Base-by-base conservation (phyloP, 2,797 vertebrate species). In the Gallirallus australis region DNA sequence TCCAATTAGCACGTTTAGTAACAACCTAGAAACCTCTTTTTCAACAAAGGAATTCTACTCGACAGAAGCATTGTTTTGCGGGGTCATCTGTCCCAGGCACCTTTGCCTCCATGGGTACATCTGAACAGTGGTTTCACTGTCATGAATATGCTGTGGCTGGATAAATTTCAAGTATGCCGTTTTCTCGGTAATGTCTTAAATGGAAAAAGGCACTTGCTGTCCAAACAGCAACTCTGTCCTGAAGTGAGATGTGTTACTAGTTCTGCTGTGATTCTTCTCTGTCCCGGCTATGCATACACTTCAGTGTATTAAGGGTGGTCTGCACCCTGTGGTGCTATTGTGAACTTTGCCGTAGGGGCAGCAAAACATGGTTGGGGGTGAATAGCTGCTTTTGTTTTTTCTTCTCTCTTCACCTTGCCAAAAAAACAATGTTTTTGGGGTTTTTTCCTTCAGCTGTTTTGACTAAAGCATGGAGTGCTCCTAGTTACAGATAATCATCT, bases 161-260 rank as follows among this genome's bases (percentile, higher is more conserved):
- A 14, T 28, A 23, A 47, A 53, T 40, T 70, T 68, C 48, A 53
- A 39, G 52, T 21, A 57, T 28, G 92, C 92, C 92, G 27, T 92
- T 96, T 97, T 91, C 94, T 93, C 82, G 33, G 7, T 21, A 37
- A 71, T 15, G 12, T 91, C 82, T 82, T 89, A 57, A 82, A 68
- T 93, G 84, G 86, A 87, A 87, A 96, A 94, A 97, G 92, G 89
- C 94, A 95, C 92, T 95, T n/a, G 0, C 54, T 94, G 72, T 87
- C 85, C 65, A 89, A 93, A 96, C 72, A 75, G 89, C 84, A 91
- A 47, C 69, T 94, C 63, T 48, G 75, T 81, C 37, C 73, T 70
- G 79, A 86, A 96, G 52, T 73, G 35, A 71, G 66, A 77, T 13
- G 66, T 16, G 5, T 60, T 61, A 65, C 15, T 25, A 64, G 35